phyloP scores from a whole-genome alignment of 2,113 vertebrate genomes.

The Nerophis lumbriciformis region DNA sequence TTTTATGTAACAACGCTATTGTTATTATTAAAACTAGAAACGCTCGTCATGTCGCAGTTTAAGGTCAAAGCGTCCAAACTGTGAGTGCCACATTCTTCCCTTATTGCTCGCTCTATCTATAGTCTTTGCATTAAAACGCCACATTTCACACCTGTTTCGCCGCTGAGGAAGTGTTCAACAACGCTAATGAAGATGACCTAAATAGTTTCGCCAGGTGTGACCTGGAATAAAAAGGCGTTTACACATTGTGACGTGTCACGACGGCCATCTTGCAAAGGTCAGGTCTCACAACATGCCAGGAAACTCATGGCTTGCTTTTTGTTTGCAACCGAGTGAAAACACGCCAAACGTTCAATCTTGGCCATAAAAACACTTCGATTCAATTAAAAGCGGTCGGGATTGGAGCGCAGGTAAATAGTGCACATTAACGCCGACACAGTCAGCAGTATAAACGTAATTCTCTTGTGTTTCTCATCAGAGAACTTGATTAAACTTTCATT shows the following conservation, averaged over 20 bases:
- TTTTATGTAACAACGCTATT: no score
- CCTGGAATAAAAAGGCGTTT: neutral
- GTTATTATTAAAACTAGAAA: neutral
- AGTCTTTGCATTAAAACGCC: conserved; percentile 36
- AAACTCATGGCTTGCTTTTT: no score
- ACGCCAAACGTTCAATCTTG: no score
- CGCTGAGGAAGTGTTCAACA: neutral
- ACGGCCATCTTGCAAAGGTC: neutral
- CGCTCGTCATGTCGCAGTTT: neutral
- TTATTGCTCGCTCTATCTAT: conserved; percentile 2
- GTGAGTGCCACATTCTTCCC: conserved; percentile 10
- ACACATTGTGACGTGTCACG: no score
- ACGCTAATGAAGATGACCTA: conserved; percentile 18
- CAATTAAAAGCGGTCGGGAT: conserved; percentile 15
- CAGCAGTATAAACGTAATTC: conserved; percentile 37
- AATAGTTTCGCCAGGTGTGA: conserved; percentile 19
- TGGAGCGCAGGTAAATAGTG: conserved; percentile 23
- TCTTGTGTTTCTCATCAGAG: conserved; percentile 35
- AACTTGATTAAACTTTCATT: conserved; percentile 50
- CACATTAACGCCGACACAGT: conserved; percentile 22
- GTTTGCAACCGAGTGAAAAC: no score
- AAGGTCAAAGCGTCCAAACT: neutral
- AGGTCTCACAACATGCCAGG: no score
- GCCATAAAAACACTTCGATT: conserved; percentile 16
- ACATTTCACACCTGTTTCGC: conserved; percentile 42